Percentiles rank a stretch among this genome's conserved stretches.
Evolutionary conservation across 2,113 vertebrate species (phyloP).

Genomic region (Pseudolaguvia tuberculata): DNA sequence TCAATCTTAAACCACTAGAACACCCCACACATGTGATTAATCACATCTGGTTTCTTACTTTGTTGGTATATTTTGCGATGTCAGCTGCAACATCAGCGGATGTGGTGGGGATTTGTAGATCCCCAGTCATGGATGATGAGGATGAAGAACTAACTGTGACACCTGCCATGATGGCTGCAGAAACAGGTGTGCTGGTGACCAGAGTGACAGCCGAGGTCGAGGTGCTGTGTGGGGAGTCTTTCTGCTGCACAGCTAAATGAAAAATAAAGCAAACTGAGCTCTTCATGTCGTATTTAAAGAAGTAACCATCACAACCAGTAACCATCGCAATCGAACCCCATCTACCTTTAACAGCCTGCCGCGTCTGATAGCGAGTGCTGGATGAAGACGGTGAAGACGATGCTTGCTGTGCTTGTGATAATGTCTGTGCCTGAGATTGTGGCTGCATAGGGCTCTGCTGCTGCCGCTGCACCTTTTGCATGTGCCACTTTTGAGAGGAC

Average conservation of each 20-base stretch:
- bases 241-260: constrained; percentile 85
- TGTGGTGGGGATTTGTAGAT: constrained; percentile 87
- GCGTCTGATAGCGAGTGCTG: constrained; percentile 92
- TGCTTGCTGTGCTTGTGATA: constrained; percentile 63
- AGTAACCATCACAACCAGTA: neutral
- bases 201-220: constrained; percentile 87
- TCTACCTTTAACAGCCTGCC: constrained; percentile 94
- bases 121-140: constrained; percentile 62
- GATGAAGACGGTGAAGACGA: constrained; percentile 70
- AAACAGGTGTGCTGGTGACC: constrained; percentile 81
- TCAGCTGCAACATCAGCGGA: constrained; percentile 94
- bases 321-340: neutral
- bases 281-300: neutral
- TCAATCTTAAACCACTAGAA: neutral
- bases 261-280: constrained; percentile 13
- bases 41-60: constrained; percentile 69
- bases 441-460: constrained; percentile 71
- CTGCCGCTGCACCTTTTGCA: constrained; percentile 94
- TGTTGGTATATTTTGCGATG: constrained; percentile 96
- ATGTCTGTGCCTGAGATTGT: constrained; percentile 57
- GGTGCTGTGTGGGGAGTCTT: constrained; percentile 83
- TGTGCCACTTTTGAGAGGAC: constrained; percentile 97
- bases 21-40: neutral
- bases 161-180: constrained; percentile 76
- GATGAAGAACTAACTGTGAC: constrained; percentile 70